A percentile compares a stretch with the other conserved stretches of the same genome.
These are phyloP conservation scores for Anas bahamensis DNA, from an alignment of 2,797 vertebrate species.

Conservation along the genomic window DNA sequence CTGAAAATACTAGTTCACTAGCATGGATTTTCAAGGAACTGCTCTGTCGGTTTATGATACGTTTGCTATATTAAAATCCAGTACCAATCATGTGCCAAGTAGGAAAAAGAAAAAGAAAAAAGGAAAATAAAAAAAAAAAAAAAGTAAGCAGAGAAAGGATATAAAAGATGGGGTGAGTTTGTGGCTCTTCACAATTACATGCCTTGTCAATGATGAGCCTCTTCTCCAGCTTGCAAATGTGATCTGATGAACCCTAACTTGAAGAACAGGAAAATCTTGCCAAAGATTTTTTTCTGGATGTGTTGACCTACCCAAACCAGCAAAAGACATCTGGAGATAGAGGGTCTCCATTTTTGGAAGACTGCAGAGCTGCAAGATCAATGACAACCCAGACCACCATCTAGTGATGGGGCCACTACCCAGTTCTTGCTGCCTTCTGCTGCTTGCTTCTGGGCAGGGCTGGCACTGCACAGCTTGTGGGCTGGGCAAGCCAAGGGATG, in stretches of 20 bases:
- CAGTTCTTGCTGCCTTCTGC: neutral
- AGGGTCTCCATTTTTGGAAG: neutral
- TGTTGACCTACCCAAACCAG: neutral
- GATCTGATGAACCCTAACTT: neutral
- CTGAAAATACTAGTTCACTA: neutral
- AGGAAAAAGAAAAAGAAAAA: neutral
- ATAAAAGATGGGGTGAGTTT: neutral
- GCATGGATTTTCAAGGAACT: neutral
- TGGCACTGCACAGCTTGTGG: neutral
- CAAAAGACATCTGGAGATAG: neutral
- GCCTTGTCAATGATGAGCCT: neutral
- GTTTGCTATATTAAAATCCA: neutral
- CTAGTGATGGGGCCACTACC: accelerated
- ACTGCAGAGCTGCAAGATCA: neutral
- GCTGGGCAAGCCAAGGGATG: neutral
- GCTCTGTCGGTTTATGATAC: neutral
- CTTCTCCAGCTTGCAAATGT: neutral
- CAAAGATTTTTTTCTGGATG: neutral
- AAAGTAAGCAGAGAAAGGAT: neutral
- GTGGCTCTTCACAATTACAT: neutral
- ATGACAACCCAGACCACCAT: neutral
- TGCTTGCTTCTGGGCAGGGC: neutral
- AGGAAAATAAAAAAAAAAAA: neutral
- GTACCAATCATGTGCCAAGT: neutral
- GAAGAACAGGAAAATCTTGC: neutral